These are phyloP conservation scores for Prunella strophiata DNA, from an alignment of 2,797 vertebrate species.

Conservation along the genomic window DNA sequence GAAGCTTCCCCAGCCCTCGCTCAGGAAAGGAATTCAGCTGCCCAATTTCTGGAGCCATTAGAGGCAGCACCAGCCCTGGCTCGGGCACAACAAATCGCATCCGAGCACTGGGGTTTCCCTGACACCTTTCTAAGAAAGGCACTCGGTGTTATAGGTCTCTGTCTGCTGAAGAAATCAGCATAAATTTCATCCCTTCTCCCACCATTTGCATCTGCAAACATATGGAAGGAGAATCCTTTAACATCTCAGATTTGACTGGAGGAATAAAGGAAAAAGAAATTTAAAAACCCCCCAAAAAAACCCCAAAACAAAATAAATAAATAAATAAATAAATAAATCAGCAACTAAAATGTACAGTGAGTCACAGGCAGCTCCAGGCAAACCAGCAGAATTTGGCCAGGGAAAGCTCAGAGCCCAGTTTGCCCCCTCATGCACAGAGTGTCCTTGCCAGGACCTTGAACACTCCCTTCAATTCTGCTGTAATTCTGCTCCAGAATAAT, in stretches of 20 bases:
- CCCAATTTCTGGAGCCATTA: neutral
- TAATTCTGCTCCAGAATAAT: neutral
- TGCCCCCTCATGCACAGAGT: neutral
- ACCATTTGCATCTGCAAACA: accelerated
- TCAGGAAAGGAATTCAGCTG: neutral
- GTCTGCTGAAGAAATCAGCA: neutral
- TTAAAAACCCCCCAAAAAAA: no score
- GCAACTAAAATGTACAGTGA: neutral
- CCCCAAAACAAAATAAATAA: neutral
- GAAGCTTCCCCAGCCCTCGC: neutral
- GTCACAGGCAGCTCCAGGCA: neutral
- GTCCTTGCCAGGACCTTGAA: neutral
- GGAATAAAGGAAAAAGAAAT: neutral
- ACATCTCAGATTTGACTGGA: neutral
- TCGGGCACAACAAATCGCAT: neutral
- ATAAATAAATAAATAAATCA: no score
- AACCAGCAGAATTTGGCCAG: neutral
- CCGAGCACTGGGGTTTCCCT: neutral
- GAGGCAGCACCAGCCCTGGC: neutral
- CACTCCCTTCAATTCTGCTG: neutral
- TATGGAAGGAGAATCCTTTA: neutral
- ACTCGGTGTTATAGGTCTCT: neutral
- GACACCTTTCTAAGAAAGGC: neutral
- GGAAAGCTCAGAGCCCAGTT: neutral
- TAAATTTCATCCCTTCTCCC: neutral